These are phyloP conservation scores for Spheniscus humboldti DNA, from an alignment of 2,797 vertebrate species.

Conservation along the genomic window DNA sequence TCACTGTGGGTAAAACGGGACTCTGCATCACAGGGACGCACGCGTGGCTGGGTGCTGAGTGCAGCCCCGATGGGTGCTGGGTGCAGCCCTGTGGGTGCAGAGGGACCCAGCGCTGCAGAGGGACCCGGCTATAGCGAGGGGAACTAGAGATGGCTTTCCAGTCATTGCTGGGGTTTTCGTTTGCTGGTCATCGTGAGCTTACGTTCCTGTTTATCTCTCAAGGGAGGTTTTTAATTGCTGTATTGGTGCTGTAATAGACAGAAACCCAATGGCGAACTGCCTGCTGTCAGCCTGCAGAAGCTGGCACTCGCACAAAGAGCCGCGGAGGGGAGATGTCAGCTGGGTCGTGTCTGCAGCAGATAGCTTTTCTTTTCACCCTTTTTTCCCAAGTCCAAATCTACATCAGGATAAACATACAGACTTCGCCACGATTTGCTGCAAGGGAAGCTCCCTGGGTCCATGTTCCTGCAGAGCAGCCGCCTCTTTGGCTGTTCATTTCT, in stretches of 20 bases:
- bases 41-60: accelerated
- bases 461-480: neutral
- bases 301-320: neutral
- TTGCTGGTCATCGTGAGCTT: neutral
- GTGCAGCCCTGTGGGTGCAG: neutral
- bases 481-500: neutral
- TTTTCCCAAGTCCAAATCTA: neutral
- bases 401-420: accelerated
- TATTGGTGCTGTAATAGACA: neutral
- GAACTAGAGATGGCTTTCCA: neutral
- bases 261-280: neutral
- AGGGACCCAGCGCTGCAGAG: neutral
- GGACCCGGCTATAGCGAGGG: accelerated
- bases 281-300: neutral
- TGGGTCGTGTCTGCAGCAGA: neutral
- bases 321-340: neutral
- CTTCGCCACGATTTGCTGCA: neutral
- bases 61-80: neutral
- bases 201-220: accelerated
- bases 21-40: accelerated
- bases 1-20: accelerated
- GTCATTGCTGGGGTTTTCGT: accelerated
- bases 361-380: neutral
- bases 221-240: neutral
- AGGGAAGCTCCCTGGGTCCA: neutral